Evolutionary conservation across 2,888 invertebrate species (phyloP).

Genomic region (Malachius bipustulatus): DNA sequence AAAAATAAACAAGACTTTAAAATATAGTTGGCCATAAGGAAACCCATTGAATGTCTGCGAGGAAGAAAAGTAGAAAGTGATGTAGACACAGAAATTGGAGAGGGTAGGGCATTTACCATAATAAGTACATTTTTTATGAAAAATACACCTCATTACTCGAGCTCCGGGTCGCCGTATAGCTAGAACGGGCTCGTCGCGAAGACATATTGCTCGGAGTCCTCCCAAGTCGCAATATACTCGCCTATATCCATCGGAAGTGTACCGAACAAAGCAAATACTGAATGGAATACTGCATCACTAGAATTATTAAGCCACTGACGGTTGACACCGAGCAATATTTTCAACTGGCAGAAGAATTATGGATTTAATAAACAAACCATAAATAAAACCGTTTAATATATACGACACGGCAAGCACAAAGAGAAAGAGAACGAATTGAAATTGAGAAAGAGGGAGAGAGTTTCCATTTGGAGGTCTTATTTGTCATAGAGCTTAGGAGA

Average conservation of each 20-base stretch:
- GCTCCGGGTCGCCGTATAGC: neutral
- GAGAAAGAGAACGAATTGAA: neutral
- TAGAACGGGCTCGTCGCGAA: neutral
- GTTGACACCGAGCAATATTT: constrained; percentile 23
- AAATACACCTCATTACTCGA: constrained; percentile 1
- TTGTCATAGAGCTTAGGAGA: constrained; percentile 20
- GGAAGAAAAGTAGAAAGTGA: too few relatives aligned
- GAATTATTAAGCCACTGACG: constrained; percentile 15
- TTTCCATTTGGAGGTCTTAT: constrained; percentile 23
- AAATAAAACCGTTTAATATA: constrained; percentile 26
- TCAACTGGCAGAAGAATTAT: constrained; percentile 22
- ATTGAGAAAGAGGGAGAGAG: constrained; percentile 19
- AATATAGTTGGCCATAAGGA: too few relatives aligned
- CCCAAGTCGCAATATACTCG: constrained; percentile 4
- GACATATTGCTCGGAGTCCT: neutral
- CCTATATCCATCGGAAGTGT: neutral
- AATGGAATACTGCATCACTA: constrained; percentile 11
- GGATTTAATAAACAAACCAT: constrained; percentile 27
- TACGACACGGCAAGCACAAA: constrained; percentile 15
- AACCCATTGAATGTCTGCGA: too few relatives aligned
- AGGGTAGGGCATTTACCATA: too few relatives aligned
- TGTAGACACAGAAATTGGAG: too few relatives aligned
- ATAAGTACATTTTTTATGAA: constrained; percentile 2
- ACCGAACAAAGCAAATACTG: constrained; percentile 2
- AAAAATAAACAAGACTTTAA: too few relatives aligned